phyloP scores from a whole-genome alignment of 2,888 invertebrate species.

The Cancer borealis region DNA sequence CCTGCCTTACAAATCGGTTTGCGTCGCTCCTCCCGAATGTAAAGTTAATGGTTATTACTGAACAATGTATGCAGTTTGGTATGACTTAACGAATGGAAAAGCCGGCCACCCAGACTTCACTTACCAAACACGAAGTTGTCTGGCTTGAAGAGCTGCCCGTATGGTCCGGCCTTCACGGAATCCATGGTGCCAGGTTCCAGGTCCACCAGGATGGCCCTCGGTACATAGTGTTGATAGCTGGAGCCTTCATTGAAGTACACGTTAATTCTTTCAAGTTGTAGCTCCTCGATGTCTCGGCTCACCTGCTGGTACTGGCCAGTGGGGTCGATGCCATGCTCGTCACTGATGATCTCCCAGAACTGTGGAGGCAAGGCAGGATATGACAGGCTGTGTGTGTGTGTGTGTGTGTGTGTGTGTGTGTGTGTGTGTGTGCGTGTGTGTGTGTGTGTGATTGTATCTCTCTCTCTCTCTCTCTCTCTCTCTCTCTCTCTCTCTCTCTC shows the following conservation, averaged over 20 bases:
- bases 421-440: too few species aligned
- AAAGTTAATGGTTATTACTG: not conserved
- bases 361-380: slow-evolving; percentile 79
- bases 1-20: not conserved
- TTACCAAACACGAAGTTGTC: slow-evolving; percentile 87
- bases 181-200: slow-evolving; percentile 99
- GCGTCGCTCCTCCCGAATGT: too few species aligned
- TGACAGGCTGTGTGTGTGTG: not conserved
- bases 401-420: too few species aligned
- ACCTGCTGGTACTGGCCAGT: slow-evolving; percentile 81
- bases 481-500: too few species aligned
- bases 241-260: slow-evolving; percentile 94
- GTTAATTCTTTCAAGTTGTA: slow-evolving; percentile 92
- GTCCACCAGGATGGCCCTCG: slow-evolving; percentile 87
- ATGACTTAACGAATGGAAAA: not conserved
- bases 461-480: too few species aligned
- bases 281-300: slow-evolving; percentile 81
- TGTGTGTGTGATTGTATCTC: too few species aligned
- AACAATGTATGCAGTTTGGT: not conserved
- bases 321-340: slow-evolving; percentile 84
- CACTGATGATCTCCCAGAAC: slow-evolving; percentile 95
- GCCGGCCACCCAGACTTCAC: slow-evolving; percentile 48
- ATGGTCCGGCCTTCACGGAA: slow-evolving; percentile 96
- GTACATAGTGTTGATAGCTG: slow-evolving; percentile 79
- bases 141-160: slow-evolving; percentile 87